Evolutionary conservation across 2,113 vertebrate genomes (phyloP), one percentile per base, ranked within the genome.

Genomic region (Calyptomena viridis): DNA sequence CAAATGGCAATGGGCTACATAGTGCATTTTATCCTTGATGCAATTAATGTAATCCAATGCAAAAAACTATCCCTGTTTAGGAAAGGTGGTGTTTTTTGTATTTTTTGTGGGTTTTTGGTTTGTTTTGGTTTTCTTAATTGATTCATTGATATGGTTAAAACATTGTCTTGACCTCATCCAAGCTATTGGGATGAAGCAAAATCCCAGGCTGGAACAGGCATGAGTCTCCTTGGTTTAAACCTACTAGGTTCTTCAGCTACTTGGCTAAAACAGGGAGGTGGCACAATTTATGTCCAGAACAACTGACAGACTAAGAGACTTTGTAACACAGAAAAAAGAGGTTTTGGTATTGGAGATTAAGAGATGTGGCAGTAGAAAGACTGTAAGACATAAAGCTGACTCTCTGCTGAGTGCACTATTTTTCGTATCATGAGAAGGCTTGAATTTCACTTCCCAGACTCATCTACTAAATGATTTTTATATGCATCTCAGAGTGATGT

Each of bases 61-160:
- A 42, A 19, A 69, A 69, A 73, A 66, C 12, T n/a, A 64, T 6
- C 9, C 11, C 5, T 52, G 14, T 58, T 49, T 47, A 37, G 9
- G 31, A 87, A 80, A 87, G 3, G 5, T 42, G 14, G 5, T n/a
- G n/a, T 18, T 56, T 71, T 46, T 50, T 49, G 12, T 69, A n/a
- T 37, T 28, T 24, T 12, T 68, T 56, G 12, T 16, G 1, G 0
- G 9, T n/a, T 49, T 52, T 66, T 17, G 1, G 9, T 40, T 58
- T 33, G 11, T 0, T 24, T 92, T 58, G 14, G 4, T 22, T 71
- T 24, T 40, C 31, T 58, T 52, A 76, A 53, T 15, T 2, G 2
- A 28, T 69, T n/a, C 18, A 74, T 16, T 17, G 4, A 84, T 39
- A 50, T 1, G 2, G 5, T 50, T 62, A 82, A 82, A 8, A 37